A percentile compares a stretch with the other conserved stretches of the same genome.
Evolutionary conservation across 1,140 invertebrate species (phyloP).

Genomic region (Drosophila kepulauana): DNA sequence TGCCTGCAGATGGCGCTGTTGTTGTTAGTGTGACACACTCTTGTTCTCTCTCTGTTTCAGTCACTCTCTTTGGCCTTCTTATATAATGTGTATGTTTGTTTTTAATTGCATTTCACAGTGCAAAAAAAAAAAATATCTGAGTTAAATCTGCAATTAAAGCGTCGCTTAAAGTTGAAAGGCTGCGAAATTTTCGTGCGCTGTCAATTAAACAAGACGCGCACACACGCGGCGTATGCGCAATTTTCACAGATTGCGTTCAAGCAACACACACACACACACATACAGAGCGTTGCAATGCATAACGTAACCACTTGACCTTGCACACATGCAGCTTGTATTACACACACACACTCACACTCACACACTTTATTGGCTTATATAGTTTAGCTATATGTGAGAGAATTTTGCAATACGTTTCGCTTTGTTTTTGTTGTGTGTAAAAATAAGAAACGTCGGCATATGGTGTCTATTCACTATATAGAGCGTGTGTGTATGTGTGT

Average conservation of each 20-base stretch:
- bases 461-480: slow-evolving; percentile 16
- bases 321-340: slow-evolving; percentile 56
- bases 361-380: slow-evolving; percentile 51
- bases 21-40: slow-evolving; percentile 55
- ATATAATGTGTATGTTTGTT: slow-evolving; percentile 54
- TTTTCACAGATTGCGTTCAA: slow-evolving; percentile 33
- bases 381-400: slow-evolving; percentile 13
- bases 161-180: slow-evolving; percentile 41
- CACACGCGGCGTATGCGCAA: slow-evolving; percentile 49
- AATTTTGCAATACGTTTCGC: slow-evolving; percentile 42
- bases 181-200: slow-evolving; percentile 43
- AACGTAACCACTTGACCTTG: slow-evolving; percentile 77
- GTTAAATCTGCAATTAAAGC: slow-evolving; percentile 63
- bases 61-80: slow-evolving; percentile 26
- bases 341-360: slow-evolving; percentile 22
- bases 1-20: background rate
- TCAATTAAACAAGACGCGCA: slow-evolving; percentile 58
- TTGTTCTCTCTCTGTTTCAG: slow-evolving; percentile 9
- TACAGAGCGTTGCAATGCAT: slow-evolving; percentile 12
- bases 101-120: slow-evolving; percentile 51
- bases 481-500: slow-evolving; percentile 21
- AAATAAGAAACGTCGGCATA: slow-evolving; percentile 66
- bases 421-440: slow-evolving; percentile 60
- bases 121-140: background rate
- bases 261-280: slow-evolving; percentile 20